A percentile compares a stretch with the other conserved stretches of the same genome.
phyloP scores from a whole-genome alignment of 2,888 invertebrate genomes.

The Aporophyla lueneburgensis region DNA sequence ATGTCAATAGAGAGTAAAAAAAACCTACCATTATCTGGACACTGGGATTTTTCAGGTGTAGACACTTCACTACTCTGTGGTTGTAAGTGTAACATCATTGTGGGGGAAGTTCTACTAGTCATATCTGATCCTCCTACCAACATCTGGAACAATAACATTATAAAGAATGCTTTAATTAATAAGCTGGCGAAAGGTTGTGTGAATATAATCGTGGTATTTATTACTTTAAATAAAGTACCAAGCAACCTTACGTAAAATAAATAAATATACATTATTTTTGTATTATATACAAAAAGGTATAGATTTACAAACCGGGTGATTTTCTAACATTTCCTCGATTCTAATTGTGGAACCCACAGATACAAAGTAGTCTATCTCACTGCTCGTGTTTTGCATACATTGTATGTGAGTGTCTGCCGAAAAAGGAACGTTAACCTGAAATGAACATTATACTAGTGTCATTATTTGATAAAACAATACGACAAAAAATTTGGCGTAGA shows the following conservation, averaged over 20 bases:
- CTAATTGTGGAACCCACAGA: conserved; percentile 92
- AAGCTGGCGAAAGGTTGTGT: neutral
- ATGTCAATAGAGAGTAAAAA: neutral
- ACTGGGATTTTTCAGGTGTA: conserved; percentile 83
- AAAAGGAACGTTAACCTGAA: conserved; percentile 93
- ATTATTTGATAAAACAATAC: neutral
- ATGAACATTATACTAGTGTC: neutral
- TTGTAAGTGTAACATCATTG: conserved; percentile 75
- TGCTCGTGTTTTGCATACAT: conserved; percentile 93
- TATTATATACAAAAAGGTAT: neutral
- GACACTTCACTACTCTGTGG: conserved; percentile 86
- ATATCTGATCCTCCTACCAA: conserved; percentile 84
- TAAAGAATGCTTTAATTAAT: neutral
- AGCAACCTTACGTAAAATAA: neutral
- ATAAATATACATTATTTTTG: neutral
- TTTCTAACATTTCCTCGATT: conserved; percentile 89
- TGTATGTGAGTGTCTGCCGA: conserved; percentile 93
- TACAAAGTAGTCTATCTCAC: conserved; percentile 95
- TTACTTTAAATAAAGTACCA: neutral
- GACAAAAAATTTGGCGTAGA: neutral
- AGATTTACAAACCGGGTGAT: conserved; percentile 83
- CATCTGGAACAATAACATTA: conserved; percentile 78
- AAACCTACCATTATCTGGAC: conserved; percentile 81
- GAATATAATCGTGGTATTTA: neutral
- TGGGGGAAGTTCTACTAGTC: conserved; percentile 85